Base-by-base conservation (phyloP, 2,888 invertebrate genomes). In the Drosophila picticornis region DNA sequence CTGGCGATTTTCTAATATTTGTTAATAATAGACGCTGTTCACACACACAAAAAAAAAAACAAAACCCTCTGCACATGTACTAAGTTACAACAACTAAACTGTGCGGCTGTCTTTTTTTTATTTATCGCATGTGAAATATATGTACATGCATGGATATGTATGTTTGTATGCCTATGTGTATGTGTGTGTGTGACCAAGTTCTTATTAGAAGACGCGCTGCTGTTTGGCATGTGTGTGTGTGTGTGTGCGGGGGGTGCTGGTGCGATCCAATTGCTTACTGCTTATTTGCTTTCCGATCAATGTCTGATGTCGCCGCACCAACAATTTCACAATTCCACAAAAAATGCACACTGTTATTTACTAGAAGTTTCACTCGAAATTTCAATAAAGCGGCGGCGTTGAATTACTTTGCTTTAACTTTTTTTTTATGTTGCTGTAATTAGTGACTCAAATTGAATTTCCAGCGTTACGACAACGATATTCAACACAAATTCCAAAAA, bases 401-500 rank as follows among this genome's bases (percentile, higher is more conserved):
- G 22, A 31, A 38, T 55, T 10, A 43, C 31, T 52, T 38, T 59
- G 51, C 46, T 53, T 48, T 51, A n/a, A 31, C 34, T 50, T 19
- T 16, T 27, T n/a, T 57, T 34, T 22, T 55, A 31, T 67, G 34
- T 61, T 59, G 38, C 55, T 59, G 32, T 50, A 27, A 58, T 48
- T 63, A 46, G 48, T 53, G 52, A 62, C 46, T 16, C 53, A 52
- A 46, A 40, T 69, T 50, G 57, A 77, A 40, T 68, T 68, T 62
- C 58, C 59, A 79, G 72, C 75, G 71, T 46, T 60, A 67, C 62
- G 62, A 57, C 72, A 59, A 56, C 73, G 81, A 67, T 83, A 73
- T 80, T 77, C 75, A 81, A 81, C 78, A 82, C 81, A 80, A 81
- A 76, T 77, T 78, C 75, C 79, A 84, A 88, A 77, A 78, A 76